Base-by-base conservation (phyloP, 1,140 invertebrate species). In the Drosophila insularis region DNA sequence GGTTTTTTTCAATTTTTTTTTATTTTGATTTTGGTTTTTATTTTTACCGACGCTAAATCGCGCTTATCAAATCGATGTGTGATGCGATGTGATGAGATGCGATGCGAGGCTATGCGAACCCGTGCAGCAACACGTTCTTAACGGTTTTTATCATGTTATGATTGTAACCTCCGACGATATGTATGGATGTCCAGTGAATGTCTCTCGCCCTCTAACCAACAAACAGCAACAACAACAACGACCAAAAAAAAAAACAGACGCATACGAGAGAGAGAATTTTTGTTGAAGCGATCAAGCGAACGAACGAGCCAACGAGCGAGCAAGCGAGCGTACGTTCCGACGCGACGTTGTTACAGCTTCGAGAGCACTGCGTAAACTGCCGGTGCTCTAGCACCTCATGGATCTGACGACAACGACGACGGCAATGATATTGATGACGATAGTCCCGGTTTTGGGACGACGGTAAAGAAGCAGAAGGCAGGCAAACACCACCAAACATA, bases 341-440 rank as follows among this genome's bases (percentile, higher is more conserved):
- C 84, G 84, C 81, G 80, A 87, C 81, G 84, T 89, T 89, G 84
- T 89, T 89, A 89, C 80, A 89, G 80, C 84, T 84, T 74, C 84
- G 84, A 89, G 77, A 80, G 80, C 84, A 89, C 73, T 84, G 76
- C 80, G 77, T 77, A 69, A 80, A 89, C 84, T 89, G 84, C 85
- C 82, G 80, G 75, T 67, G 81, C 81, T 73, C 67, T 77, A 67
- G 58, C 27, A 27, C 65, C 80, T 50, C 64, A 75, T 68, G 74
- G 79, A 73, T 77, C 68, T 79, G 76, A 80, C 73, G 66, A 64
- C 77, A 74, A 63, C 69, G 39, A 31, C 62, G 65, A 31, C 62
- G 65, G 77, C 40, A 75, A 71, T 73, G 75, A 74, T 78, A 72
- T 72, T 63, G 46, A 65, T 43, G 61, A 21, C 64, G 68, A 21